Base-by-base conservation (phyloP, 2,888 invertebrate genomes). In the Dryomyza anilis region DNA sequence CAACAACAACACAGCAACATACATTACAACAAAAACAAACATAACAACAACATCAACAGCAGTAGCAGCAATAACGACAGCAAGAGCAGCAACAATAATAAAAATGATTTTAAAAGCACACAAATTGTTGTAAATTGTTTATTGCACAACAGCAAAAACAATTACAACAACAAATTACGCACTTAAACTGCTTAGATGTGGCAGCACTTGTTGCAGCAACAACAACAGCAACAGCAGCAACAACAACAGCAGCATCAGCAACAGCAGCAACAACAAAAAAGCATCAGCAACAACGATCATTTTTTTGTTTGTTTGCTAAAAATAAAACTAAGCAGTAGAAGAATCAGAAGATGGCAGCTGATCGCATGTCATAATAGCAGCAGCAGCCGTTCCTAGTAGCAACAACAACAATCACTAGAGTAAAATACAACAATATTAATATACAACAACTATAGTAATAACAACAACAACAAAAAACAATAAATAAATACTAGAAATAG, bases 101-200 rank as follows among this genome's bases (percentile, higher is more conserved):
- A 50, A 62, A 62, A 53, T 62, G 52, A 53, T 62, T 43, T 53
- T 62, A 53, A 30, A 62, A 39, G 62, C 52, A 62, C 62, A 62
- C 60, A 60, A 60, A 62, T 62, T 62, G 62, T 53, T 39, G 53
- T 74, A 75, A 74, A 77, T 77, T 77, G 76, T 76, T 77, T 76
- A 76, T 76, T 76, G 73, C 73, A 76, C 76, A 79, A 50, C 68
- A 65, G 36, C 68, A 64, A 33, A 60, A 66, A 53, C 59, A 63
- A 33, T 12, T 8, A 21, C 10, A 30, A 7, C 48, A 27, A 53
- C 30, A 16, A 10, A 23, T 30, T 12, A 5, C n/a, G 21, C 57
- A 33, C 53, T 16, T 30, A 16, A 10, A 19, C 8, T 27, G 16
- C 25, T 19, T 48, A 14, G 3, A 16, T 21, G 21, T 29, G 19